Percentiles rank a stretch among this genome's conserved stretches.
Evolutionary conservation across 2,113 vertebrate genomes (phyloP).

Genomic region (Peromyscus californicus): DNA sequence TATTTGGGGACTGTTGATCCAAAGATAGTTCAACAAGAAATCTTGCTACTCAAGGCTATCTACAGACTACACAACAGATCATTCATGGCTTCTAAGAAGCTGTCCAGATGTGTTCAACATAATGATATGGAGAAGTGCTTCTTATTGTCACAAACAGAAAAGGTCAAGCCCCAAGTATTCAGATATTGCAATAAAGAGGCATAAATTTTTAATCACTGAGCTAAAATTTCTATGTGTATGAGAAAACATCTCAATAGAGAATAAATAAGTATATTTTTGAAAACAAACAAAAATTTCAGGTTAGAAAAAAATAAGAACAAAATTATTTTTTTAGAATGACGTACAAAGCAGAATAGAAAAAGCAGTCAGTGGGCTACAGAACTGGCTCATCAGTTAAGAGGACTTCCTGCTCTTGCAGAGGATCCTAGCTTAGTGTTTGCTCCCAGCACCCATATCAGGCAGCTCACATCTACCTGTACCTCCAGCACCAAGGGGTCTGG

Average conservation of each 20-base stretch:
- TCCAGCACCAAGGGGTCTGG: background rate
- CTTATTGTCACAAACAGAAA: background rate
- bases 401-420: background rate
- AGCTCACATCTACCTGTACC: background rate
- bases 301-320: background rate
- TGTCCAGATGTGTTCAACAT: background rate
- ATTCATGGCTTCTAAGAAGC: background rate
- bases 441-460: background rate
- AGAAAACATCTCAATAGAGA: background rate
- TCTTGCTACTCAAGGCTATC: background rate
- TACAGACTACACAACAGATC: background rate
- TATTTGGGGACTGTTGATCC: no score
- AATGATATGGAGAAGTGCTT: background rate
- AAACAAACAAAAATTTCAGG: background rate
- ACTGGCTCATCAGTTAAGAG: background rate
- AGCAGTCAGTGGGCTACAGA: background rate
- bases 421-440: background rate
- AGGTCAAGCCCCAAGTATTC: background rate
- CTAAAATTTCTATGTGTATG: background rate
- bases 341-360: background rate
- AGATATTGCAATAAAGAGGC: background rate
- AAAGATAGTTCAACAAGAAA: background rate
- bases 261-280: background rate
- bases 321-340: background rate
- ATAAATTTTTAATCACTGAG: background rate